A percentile compares a stretch with the other conserved stretches of the same genome.
Conservation (phyloP, 2,888 invertebrate genomes). For the Caenorhabditis plicata region DNA sequence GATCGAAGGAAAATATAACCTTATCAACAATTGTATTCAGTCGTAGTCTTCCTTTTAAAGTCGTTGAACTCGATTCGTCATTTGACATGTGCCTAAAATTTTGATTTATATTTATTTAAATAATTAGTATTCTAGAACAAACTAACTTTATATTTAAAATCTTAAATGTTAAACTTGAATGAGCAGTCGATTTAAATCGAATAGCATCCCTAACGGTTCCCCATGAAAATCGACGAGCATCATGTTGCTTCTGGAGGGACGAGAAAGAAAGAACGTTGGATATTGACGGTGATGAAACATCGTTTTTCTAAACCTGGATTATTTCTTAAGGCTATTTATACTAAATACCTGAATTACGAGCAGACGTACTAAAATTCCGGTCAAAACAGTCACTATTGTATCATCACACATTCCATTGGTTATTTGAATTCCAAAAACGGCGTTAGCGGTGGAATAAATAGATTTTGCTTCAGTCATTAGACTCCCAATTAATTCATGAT, state of each 20-base stretch:
- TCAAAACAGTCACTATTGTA: constrained; percentile 31
- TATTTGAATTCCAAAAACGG: constrained; percentile 30
- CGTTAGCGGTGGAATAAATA: constrained; percentile 32
- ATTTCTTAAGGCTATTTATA: background rate
- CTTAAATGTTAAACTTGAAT: constrained; percentile 27
- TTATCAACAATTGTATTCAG: constrained; percentile 35
- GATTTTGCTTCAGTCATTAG: constrained; percentile 35
- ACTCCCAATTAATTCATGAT: constrained; percentile 37
- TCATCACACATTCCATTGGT: constrained; percentile 35
- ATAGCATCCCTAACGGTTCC: constrained; percentile 45
- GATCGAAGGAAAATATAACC: too few relatives aligned
- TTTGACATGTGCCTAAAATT: constrained; percentile 14
- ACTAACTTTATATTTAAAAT: constrained; percentile 36
- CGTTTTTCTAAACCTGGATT: constrained; percentile 30
- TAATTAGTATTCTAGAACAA: background rate
- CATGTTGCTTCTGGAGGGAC: constrained; percentile 31
- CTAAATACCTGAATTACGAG: constrained; percentile 26
- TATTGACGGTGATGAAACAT: constrained; percentile 33
- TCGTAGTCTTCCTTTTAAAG: constrained; percentile 23
- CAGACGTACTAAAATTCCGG: constrained; percentile 37
- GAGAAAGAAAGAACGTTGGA: constrained; percentile 37
- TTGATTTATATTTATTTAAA: background rate
- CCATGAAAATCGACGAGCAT: constrained; percentile 46
- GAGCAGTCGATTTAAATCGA: constrained; percentile 33
- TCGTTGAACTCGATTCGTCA: constrained; percentile 12